phyloP scores from a whole-genome alignment of 2,888 invertebrate species.

The Drosophila bunnanda region DNA sequence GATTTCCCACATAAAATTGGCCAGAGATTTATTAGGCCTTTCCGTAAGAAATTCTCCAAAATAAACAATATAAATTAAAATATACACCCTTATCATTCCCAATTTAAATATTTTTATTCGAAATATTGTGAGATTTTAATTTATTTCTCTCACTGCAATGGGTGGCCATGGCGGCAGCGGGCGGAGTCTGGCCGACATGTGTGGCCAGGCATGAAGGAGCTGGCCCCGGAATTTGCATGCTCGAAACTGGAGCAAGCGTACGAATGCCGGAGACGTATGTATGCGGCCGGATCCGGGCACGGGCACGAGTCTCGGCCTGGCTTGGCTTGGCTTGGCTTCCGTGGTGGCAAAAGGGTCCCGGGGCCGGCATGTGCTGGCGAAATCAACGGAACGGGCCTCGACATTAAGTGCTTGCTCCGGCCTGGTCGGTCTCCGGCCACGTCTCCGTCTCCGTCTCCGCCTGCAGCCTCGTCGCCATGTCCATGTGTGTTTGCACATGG shows the following conservation, averaged over 20 bases:
- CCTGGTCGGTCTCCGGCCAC: constrained; percentile 21
- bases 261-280: constrained; percentile 35
- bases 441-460: not conserved
- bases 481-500: constrained; percentile 32
- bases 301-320: constrained; percentile 9
- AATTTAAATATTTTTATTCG: not conserved
- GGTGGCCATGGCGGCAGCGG: constrained; percentile 2
- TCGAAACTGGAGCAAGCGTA: constrained; percentile 51
- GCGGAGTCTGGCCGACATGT: constrained; percentile 67
- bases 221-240: constrained; percentile 75
- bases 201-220: constrained; percentile 77
- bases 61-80: no score
- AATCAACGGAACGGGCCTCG: constrained; percentile 68
- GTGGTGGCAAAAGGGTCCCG: constrained; percentile 1
- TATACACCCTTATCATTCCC: no score
- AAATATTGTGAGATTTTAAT: fast-evolving
- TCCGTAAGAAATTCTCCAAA: not conserved
- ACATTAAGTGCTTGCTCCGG: constrained; percentile 58
- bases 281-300: constrained; percentile 18
- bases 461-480: not conserved
- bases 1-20: no score
- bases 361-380: constrained; percentile 35
- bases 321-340: constrained; percentile 8
- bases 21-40: no score
- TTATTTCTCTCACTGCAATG: constrained; percentile 8